Evolutionary conservation across 2,888 invertebrate species (phyloP), one percentile per base, ranked within the genome.

Genomic region (Amaurobius ferox): DNA sequence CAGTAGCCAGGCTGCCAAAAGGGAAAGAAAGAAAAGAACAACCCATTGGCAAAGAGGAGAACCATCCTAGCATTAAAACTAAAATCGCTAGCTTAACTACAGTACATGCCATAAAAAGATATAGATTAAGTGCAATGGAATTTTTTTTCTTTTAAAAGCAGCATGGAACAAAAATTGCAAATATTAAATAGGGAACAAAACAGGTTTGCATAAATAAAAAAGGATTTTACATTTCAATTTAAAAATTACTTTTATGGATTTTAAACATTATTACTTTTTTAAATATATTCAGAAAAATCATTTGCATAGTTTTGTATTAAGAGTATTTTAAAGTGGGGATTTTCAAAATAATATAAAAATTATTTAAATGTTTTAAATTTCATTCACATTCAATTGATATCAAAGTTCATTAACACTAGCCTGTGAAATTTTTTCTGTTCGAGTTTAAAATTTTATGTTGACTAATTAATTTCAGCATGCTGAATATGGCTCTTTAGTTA

Each of bases 1-100:
- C 86, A 79, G 86, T 79, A 61, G 86, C 86, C 86, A 86, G 79
- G 86, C 86, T 86, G 86, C 79, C 79, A 71, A 86, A 64, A 86
- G 70, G 79, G 86, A 86, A 74, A 79, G 48, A 66, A 77, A 77
- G 72, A 86, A 86, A 86, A 79, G 79, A 86, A 86, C 78, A 79
- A 79, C 86, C 79, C 86, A 74, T 86, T 86, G 86, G 86, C 86
- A 86, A 72, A 86, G 62, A 79, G 74, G 86, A 86, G 86, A 71
- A 83, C 68, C 86, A 77, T 71, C 77, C 77, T 71, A 85, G 77
- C 77, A 83, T 68, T 83, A 70, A 76, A 76, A 81, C 76, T 81
- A 81, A 71, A 77, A 72, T 77, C 80, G 72, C 80, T 80, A 80
- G 81, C 76, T 81, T 85, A 74, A 76, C 70, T 77, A 70, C 66